These are phyloP conservation scores for Anneissia japonica DNA, from an alignment of 35 echinoderm and acorn worm species.

Conservation along the genomic window DNA sequence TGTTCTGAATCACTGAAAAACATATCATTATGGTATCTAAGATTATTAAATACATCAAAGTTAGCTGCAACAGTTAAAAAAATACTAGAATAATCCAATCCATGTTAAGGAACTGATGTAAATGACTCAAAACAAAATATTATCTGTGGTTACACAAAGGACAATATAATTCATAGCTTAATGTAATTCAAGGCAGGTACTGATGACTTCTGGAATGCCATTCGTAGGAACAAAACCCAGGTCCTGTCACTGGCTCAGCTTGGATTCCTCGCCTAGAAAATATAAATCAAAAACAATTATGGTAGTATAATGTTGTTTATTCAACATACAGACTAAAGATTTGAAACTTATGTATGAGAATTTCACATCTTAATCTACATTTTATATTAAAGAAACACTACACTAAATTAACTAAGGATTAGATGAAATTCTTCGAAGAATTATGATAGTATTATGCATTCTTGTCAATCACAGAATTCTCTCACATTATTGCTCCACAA, in stretches of 20 bases:
- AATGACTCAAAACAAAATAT: no score
- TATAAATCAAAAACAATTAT: background rate
- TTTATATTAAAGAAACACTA: background rate
- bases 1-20: no score
- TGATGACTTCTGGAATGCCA: no score
- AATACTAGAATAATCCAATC: no score
- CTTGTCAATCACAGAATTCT: background rate
- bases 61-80: no score
- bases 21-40: no score
- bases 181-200: no score
- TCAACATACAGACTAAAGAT: background rate
- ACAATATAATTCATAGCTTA: no score
- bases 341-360: background rate
- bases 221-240: conserved; percentile 28
- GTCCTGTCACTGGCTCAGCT: conserved; percentile 51
- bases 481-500: no score
- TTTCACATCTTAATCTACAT: background rate
- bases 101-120: no score
- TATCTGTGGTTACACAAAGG: no score
- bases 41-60: no score
- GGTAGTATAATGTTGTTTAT: background rate
- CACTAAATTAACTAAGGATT: background rate
- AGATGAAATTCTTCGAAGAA: background rate
- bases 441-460: background rate
- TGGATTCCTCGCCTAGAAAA: conserved; percentile 61